These are phyloP conservation scores for Mesorhabditis spiculigera DNA, from an alignment of 2,888 invertebrate genomes.

Conservation along the genomic window DNA sequence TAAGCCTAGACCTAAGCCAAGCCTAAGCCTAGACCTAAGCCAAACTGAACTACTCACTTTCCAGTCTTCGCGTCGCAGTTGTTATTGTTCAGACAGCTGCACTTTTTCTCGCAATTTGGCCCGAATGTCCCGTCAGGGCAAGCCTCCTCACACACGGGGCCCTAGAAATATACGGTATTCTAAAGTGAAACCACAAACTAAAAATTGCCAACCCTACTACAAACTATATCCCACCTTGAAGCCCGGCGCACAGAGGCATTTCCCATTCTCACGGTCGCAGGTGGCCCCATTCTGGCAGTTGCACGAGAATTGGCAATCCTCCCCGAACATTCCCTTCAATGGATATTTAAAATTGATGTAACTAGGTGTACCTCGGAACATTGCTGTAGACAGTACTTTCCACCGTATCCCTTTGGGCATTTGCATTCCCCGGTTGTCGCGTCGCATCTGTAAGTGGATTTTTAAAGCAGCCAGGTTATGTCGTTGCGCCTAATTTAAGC, in stretches of 20 bases:
- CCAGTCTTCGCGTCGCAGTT: constrained; percentile 41
- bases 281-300: constrained; percentile 60
- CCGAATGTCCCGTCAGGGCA: constrained; percentile 44
- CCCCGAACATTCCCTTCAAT: constrained; percentile 38
- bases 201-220: neutral
- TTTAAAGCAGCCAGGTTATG: neutral
- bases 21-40: neutral
- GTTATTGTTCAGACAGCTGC: constrained; percentile 55
- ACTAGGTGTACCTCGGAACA: constrained; percentile 36
- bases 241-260: constrained; percentile 63
- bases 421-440: constrained; percentile 38
- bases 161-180: constrained; percentile 19
- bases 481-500: no score
- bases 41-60: constrained; percentile 12
- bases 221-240: constrained; percentile 32
- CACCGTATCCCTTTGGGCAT: constrained; percentile 45
- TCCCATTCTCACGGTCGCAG: constrained; percentile 62
- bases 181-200: neutral
- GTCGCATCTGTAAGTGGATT: constrained; percentile 21
- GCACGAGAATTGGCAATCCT: constrained; percentile 46
- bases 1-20: neutral
- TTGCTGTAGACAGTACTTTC: constrained; percentile 43
- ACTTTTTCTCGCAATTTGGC: constrained; percentile 40
- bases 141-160: constrained; percentile 40
- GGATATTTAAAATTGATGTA: neutral